These are phyloP conservation scores for Agrotis exclamationis DNA, from an alignment of 2,888 invertebrate genomes.

Conservation along the genomic window DNA sequence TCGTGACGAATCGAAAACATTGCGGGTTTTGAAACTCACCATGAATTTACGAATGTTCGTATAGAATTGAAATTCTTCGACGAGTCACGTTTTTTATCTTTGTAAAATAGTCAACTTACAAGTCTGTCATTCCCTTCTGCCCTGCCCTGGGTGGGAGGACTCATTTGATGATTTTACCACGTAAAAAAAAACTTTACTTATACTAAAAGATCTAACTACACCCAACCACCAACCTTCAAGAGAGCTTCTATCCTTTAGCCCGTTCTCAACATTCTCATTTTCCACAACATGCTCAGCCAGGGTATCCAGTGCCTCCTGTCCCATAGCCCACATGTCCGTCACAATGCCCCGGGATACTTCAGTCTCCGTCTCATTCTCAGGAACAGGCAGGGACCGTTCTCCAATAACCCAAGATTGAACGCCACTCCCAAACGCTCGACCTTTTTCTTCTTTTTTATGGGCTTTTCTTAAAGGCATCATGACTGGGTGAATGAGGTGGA, in stretches of 20 bases:
- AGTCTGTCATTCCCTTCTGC: too few relatives aligned
- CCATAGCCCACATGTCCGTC: slow-evolving; percentile 78
- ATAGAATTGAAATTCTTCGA: background rate
- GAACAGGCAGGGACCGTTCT: slow-evolving; percentile 53
- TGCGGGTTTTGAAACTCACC: slow-evolving; percentile 24
- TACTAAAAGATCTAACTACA: slow-evolving; percentile 57
- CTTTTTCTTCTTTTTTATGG: slow-evolving; percentile 81
- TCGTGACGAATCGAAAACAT: slow-evolving; percentile 37
- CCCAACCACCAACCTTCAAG: slow-evolving; percentile 81
- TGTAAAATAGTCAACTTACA: too few relatives aligned
- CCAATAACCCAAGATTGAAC: slow-evolving; percentile 85
- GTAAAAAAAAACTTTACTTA: background rate
- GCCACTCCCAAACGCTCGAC: slow-evolving; percentile 78
- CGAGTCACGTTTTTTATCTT: background rate
- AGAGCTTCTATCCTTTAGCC: slow-evolving; percentile 81
- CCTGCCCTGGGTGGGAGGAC: too few relatives aligned
- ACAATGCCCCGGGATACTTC: slow-evolving; percentile 72
- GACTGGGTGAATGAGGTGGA: slow-evolving; percentile 83
- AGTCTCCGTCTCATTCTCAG: slow-evolving; percentile 44
- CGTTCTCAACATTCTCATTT: slow-evolving; percentile 81
- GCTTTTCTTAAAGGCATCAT: slow-evolving; percentile 74
- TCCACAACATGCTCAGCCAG: slow-evolving; percentile 83
- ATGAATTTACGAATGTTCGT: slow-evolving; percentile 14
- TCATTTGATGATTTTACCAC: too few relatives aligned
- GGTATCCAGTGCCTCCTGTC: slow-evolving; percentile 80